phyloP scores from a whole-genome alignment of 2,113 vertebrate genomes.

The Nyctereutes procyonoides region DNA sequence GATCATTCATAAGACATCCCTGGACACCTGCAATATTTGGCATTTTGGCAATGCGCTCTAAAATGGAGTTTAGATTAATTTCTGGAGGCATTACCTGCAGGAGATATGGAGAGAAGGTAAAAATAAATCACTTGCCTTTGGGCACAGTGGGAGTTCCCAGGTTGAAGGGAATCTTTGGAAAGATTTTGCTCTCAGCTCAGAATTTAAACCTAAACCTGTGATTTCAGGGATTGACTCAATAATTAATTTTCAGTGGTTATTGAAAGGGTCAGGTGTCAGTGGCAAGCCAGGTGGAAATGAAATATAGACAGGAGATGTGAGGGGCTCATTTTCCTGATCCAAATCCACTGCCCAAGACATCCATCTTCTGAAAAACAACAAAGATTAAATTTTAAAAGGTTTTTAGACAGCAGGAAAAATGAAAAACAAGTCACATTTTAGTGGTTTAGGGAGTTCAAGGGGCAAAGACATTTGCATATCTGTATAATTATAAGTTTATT shows the following conservation, averaged over 20 bases:
- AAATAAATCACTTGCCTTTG: background rate
- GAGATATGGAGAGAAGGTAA: background rate
- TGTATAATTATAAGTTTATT: slow-evolving; percentile 9
- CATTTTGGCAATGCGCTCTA: background rate
- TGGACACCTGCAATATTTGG: background rate
- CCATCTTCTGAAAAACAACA: slow-evolving; percentile 58
- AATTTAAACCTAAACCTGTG: background rate
- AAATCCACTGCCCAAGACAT: slow-evolving; percentile 9
- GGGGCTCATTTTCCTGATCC: background rate
- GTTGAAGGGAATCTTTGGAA: background rate
- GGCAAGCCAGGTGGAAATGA: slow-evolving; percentile 41
- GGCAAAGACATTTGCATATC: background rate
- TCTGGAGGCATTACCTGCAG: background rate
- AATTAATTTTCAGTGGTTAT: slow-evolving; percentile 49
- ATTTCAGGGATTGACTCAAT: background rate
- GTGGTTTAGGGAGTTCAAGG: background rate
- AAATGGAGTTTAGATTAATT: background rate
- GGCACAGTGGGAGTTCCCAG: too few species aligned
- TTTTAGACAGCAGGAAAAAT: slow-evolving; percentile 56
- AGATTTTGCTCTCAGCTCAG: background rate
- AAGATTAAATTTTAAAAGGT: slow-evolving; percentile 57
- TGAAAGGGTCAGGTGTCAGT: slow-evolving; percentile 36
- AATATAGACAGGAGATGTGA: background rate
- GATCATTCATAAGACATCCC: background rate
- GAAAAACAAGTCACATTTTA: slow-evolving; percentile 51